Evolutionary conservation across 2,888 invertebrate species (phyloP), one percentile per base, ranked within the genome.

Genomic region (Caenorhabditis sp.): DNA sequence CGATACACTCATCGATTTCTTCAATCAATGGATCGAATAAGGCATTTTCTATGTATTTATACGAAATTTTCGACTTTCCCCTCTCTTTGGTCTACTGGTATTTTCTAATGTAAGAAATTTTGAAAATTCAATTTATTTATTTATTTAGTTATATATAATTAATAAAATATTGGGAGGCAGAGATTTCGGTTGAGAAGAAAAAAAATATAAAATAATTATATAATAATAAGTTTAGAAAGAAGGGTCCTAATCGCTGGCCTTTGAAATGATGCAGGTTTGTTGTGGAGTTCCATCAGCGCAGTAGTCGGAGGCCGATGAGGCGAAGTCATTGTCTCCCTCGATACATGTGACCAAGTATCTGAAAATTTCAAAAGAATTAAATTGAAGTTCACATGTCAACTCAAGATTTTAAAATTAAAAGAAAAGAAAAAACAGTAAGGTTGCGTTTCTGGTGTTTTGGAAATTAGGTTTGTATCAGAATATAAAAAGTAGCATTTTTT

Each of bases 1-100:
- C 0, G 97, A 99, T 89, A 94, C 96, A 0, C 93, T 99, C 2
- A 94, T 95, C 88, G 96, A 97, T 89, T 99, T 97, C 90, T 92
- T 99, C 80, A 93, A 92, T 82, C 93, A 95, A 43, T 93, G 95
- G 91, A 91, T 97, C 78, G 84, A 86, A 36, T 83, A 50, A 66
- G 59, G 53, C 8, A 1, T 50, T 50, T 50, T 5, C 20, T 50
- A 12, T 50, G 3, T n/a, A 50, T 54, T 56, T 20, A 26, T 49
- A 25, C 10, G 20, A 23, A 43, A 26, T 54, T 59, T 36, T 38
- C 17, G 54, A 25, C 27, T 57, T 52, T 57, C 17, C 17, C n/a
- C n/a, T n/a, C n/a, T n/a, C n/a, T n/a, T 4, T 20, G 20, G 20
- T 20, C 20, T 20, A 50, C n/a, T 50, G 50, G 50, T 50, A 50